Evolutionary conservation across 2,797 vertebrate species (phyloP).

Genomic region (Ptychobarbus kaznakovi): DNA sequence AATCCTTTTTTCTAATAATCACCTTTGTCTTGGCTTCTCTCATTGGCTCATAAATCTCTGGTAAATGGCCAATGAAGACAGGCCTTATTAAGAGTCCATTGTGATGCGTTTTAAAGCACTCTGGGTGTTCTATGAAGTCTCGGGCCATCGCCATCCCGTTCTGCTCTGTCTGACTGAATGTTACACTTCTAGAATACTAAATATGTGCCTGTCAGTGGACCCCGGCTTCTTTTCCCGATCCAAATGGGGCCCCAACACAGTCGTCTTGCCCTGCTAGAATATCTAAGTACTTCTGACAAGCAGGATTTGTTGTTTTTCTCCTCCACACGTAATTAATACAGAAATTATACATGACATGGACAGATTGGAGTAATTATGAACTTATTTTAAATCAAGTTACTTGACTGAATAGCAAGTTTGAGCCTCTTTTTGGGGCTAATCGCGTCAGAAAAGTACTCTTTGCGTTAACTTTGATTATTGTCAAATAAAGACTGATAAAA

Average conservation of each 20-base stretch:
- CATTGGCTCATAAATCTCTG: constrained; percentile 59
- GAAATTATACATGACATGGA: constrained; percentile 49
- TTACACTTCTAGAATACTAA: constrained; percentile 51
- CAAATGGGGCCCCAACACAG: constrained; percentile 40
- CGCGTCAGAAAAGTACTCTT: constrained; percentile 3
- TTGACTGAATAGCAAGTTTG: constrained; percentile 3
- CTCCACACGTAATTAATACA: constrained; percentile 29
- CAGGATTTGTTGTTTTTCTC: constrained; percentile 5
- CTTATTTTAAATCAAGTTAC: constrained; percentile 14
- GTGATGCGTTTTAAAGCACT: constrained; percentile 51
- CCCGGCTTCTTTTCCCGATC: constrained; percentile 31
- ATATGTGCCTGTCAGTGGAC: constrained; percentile 42
- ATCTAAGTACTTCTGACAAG: constrained; percentile 16
- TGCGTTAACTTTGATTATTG: constrained; percentile 18
- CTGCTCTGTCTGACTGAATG: constrained; percentile 44
- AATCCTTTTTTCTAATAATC: constrained; percentile 46
- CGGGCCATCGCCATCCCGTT: constrained; percentile 27
- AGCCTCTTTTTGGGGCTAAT: constrained; percentile 21
- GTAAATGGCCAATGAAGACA: constrained; percentile 51
- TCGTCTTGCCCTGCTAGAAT: constrained; percentile 16
- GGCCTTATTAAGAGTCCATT: constrained; percentile 53
- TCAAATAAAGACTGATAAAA: constrained; percentile 24
- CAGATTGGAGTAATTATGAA: constrained; percentile 46
- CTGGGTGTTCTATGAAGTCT: constrained; percentile 43
- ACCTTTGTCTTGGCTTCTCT: constrained; percentile 55